Evolutionary conservation across 2,888 invertebrate species (phyloP).

Genomic region (Eilema caniola): DNA sequence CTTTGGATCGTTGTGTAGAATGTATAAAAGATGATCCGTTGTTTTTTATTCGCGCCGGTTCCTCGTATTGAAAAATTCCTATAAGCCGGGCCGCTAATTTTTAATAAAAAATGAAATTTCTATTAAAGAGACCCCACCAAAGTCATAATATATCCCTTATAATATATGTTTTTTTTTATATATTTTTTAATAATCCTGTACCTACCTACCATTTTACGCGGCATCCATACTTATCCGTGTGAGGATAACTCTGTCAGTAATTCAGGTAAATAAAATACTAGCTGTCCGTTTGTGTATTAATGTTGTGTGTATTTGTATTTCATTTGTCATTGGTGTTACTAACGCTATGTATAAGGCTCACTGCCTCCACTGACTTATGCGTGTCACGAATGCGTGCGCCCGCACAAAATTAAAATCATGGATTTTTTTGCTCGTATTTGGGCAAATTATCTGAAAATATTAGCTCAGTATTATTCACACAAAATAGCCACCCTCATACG

Average conservation of each 20-base stretch:
- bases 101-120: background rate
- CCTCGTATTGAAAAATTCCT: too few relatives aligned
- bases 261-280: conserved; percentile 25
- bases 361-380: too few relatives aligned
- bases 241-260: conserved; percentile 19
- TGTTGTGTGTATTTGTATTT: background rate
- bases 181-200: background rate
- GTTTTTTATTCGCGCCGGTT: too few relatives aligned
- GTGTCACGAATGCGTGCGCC: too few relatives aligned
- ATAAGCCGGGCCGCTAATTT: too few relatives aligned
- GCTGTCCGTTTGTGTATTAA: background rate
- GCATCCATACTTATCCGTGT: conserved; percentile 7
- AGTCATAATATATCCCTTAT: background rate
- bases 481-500: too few relatives aligned
- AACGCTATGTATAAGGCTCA: background rate
- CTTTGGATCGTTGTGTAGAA: too few relatives aligned
- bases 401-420: too few relatives aligned
- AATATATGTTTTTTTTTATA: background rate
- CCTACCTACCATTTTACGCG: conserved; percentile 3
- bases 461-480: too few relatives aligned
- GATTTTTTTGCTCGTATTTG: too few relatives aligned
- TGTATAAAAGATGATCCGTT: too few relatives aligned
- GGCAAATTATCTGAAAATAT: too few relatives aligned
- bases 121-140: background rate
- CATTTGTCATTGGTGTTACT: background rate